Evolutionary conservation across 2,888 invertebrate genomes (phyloP).

Genomic region (Petrolisthes cinctipes): DNA sequence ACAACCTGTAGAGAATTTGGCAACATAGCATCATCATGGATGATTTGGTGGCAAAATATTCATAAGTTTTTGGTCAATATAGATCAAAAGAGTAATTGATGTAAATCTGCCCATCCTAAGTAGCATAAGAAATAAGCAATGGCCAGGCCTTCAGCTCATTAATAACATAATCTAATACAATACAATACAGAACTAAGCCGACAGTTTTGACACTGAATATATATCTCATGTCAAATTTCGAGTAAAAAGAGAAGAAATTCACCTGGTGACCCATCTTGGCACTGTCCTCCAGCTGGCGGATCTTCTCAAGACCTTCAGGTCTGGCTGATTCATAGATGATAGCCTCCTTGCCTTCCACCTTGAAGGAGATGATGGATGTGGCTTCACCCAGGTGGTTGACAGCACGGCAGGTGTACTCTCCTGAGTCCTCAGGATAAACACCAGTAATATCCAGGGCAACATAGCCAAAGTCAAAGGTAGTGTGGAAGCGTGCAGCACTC

Average conservation of each 20-base stretch:
- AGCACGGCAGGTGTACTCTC: slow-evolving; percentile 93
- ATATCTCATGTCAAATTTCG: no score
- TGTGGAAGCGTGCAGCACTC: slow-evolving; percentile 91
- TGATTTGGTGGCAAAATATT: neutral
- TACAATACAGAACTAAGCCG: no score
- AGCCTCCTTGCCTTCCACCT: slow-evolving; percentile 80
- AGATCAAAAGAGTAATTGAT: neutral
- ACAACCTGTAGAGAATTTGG: slow-evolving; percentile 72
- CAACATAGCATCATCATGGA: neutral
- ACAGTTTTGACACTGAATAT: no score
- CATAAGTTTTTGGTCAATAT: no score
- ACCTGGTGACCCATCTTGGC: slow-evolving; percentile 39
- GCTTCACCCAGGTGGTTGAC: slow-evolving; percentile 93
- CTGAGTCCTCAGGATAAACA: slow-evolving; percentile 94
- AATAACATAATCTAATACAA: no score
- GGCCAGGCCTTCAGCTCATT: no score
- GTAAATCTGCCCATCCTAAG: neutral
- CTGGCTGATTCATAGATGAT: slow-evolving; percentile 91
- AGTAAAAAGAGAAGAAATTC: neutral
- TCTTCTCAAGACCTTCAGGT: slow-evolving; percentile 94
- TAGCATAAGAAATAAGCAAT: neutral
- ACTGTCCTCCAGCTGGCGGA: slow-evolving; percentile 87
- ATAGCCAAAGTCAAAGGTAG: slow-evolving; percentile 97
- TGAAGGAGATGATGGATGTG: slow-evolving; percentile 83
- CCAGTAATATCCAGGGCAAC: slow-evolving; percentile 95